Percentiles rank a stretch among this genome's conserved stretches.
Evolutionary conservation across 2,797 vertebrate species (phyloP).

Genomic region (Ctenochaetus hawaiiensis): DNA sequence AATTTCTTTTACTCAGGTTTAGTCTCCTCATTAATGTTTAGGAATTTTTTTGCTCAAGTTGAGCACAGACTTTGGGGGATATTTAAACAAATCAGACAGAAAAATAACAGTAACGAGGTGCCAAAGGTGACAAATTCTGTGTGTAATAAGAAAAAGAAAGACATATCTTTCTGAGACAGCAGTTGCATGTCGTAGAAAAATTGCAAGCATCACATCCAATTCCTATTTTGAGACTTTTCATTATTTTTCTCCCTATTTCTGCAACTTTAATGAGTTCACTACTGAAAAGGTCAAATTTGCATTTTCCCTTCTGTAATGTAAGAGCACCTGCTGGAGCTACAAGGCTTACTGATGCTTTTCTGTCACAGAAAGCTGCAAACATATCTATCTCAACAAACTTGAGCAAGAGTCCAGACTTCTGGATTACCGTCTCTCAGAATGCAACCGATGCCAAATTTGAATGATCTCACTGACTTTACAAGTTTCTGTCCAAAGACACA

Average conservation of each 20-base stretch:
- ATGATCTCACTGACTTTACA: conserved; percentile 4
- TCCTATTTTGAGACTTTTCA: conserved; percentile 1
- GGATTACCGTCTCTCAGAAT: background rate
- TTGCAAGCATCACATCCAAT: background rate
- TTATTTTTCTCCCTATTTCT: conserved; percentile 1
- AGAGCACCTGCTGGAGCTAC: conserved; percentile 11
- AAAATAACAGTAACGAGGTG: background rate
- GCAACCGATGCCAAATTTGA: background rate
- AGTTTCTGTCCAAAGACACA: conserved; percentile 13
- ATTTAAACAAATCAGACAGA: background rate
- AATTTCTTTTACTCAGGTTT: conserved; percentile 22
- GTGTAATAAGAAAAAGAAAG: background rate
- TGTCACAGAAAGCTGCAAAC: conserved; percentile 16
- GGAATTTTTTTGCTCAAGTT: no score
- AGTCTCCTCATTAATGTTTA: background rate
- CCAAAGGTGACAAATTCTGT: background rate
- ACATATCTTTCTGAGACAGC: background rate
- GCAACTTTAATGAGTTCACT: conserved; percentile 24
- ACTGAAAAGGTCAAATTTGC: conserved; percentile 11
- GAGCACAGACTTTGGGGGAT: background rate
- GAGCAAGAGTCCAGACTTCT: background rate
- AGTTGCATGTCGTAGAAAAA: background rate
- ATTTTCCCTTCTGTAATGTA: background rate
- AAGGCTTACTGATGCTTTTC: background rate
- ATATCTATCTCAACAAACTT: background rate